Evolutionary conservation across 2,113 vertebrate species (phyloP).

Genomic region (Planiliza haematocheilus): DNA sequence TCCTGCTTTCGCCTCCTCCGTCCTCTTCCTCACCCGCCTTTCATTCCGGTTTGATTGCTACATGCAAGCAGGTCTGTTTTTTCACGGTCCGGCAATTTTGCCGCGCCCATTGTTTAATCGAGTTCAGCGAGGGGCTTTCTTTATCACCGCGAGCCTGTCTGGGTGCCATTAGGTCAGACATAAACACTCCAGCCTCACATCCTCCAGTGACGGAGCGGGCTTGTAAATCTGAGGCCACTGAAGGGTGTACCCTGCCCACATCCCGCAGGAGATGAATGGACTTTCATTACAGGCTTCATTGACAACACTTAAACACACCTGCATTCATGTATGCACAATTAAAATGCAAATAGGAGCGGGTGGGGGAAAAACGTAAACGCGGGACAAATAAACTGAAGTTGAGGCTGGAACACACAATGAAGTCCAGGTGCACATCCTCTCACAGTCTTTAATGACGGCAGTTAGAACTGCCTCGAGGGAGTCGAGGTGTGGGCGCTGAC

Average conservation of each 20-base stretch:
- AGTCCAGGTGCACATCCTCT: slow-evolving; percentile 17
- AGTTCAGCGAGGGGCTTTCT: slow-evolving; percentile 28
- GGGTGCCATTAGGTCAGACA: slow-evolving; percentile 39
- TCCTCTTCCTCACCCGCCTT: not conserved
- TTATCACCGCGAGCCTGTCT: slow-evolving; percentile 40
- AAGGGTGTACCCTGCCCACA: slow-evolving; percentile 27
- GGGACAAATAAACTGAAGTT: slow-evolving; percentile 13
- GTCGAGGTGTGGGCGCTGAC: slow-evolving; percentile 43
- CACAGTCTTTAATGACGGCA: slow-evolving; percentile 61
- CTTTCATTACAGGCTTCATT: slow-evolving; percentile 30
- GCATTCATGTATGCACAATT: not conserved
- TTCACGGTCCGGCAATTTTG: slow-evolving; percentile 23
- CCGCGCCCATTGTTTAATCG: slow-evolving; percentile 31
- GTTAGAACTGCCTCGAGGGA: slow-evolving; percentile 50
- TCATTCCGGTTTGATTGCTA: not conserved
- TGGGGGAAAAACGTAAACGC: slow-evolving; percentile 4
- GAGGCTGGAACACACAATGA: not conserved
- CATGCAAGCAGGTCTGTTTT: not conserved
- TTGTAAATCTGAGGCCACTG: slow-evolving; percentile 55
- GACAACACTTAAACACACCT: not conserved
- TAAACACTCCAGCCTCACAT: slow-evolving; percentile 24
- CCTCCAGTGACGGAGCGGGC: slow-evolving; percentile 17
- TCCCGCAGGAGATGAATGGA: slow-evolving; percentile 46
- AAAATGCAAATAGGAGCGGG: slow-evolving; percentile 27
- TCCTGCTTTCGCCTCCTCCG: not conserved